Conservation (phyloP, 2,113 vertebrate genomes). For the Paratilapia polleni region DNA sequence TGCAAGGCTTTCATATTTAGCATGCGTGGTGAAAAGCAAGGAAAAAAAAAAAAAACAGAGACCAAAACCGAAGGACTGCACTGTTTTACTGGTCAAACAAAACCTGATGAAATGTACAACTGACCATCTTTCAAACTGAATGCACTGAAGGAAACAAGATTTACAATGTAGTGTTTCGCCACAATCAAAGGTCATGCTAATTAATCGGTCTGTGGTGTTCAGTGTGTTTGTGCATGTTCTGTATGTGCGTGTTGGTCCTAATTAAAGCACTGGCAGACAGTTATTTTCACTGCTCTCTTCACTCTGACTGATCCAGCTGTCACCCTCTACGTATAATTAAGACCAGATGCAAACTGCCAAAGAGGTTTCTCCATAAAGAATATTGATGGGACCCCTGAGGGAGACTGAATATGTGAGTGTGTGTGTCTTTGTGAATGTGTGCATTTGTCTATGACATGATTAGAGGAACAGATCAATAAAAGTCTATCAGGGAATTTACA, state of each 20-base stretch:
- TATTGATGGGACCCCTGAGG: slow-evolving; percentile 56
- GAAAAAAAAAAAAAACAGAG: not conserved
- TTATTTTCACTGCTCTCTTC: slow-evolving; percentile 45
- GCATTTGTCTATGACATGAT: slow-evolving; percentile 38
- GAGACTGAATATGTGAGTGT: not conserved
- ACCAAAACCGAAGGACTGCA: not conserved
- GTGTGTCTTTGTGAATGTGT: not conserved
- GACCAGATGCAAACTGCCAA: slow-evolving; percentile 62
- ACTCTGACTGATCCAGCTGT: slow-evolving; percentile 35
- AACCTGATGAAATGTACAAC: not conserved
- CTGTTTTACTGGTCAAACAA: not conserved
- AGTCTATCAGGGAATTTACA: slow-evolving; percentile 37
- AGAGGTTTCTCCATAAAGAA: slow-evolving; percentile 50
- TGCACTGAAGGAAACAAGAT: not conserved
- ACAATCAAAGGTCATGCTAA: slow-evolving; percentile 21
- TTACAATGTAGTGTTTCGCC: not conserved
- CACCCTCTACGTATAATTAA: slow-evolving; percentile 51
- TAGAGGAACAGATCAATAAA: slow-evolving; percentile 40
- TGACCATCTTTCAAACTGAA: not conserved
- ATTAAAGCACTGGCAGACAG: slow-evolving; percentile 49
- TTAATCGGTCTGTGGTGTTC: not conserved
- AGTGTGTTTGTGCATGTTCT: slow-evolving; percentile 1
- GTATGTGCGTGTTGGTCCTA: slow-evolving; percentile 29
- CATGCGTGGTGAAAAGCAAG: not conserved
- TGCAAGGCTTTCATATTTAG: not conserved